Evolutionary conservation across 2,113 vertebrate species (phyloP), one percentile per base, ranked within the genome.

Genomic region (Oostethus manadensis): DNA sequence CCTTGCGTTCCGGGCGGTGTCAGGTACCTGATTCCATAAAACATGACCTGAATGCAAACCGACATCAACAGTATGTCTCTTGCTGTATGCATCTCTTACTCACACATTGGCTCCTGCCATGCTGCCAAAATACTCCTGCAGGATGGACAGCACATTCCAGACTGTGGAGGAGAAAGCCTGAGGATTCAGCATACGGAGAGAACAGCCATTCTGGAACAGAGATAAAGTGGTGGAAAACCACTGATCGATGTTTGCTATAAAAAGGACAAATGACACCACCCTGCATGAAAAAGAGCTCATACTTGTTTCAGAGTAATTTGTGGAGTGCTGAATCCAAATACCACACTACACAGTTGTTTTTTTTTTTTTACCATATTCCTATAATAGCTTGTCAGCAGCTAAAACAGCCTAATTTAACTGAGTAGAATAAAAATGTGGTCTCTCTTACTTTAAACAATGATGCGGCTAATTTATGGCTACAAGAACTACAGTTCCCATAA

Each of bases 31-130:
- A 17, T 64, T 17, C 47, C 26, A 53, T 3, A 16, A 64, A 26
- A 55, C 4, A 26, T 46, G 4, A 38, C 1, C 3, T 13, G 17
- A 10, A 47, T 11, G 20, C 6, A 45, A 58, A 57, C 18, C 42
- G n/a, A 4, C 23, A 21, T 50, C 42, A 13, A 20, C 9, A 17
- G 14, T 16, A 3, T 33, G 2, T 26, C 3, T 1, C 21, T 26
- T 26, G 23, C 23, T 2, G 15, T 4, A 43, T 8, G 4, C n/a
- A 20, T 1, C 2, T 55, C 1, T 11, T 23, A 73, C 90, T 59
- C 73, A 92, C 91, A 92, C 67, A 62, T 99, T 99, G 69, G 95
- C 94, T 38, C 97, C 96, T 0, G 83, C 94, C 97, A 99, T 98
- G 82, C 93, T 96, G 68, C 93, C 89, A 11, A 99, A 98, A 23